A percentile compares a stretch with the other conserved stretches of the same genome.
phyloP scores from a whole-genome alignment of 2,888 invertebrate species.

The Aplocera efformata region DNA sequence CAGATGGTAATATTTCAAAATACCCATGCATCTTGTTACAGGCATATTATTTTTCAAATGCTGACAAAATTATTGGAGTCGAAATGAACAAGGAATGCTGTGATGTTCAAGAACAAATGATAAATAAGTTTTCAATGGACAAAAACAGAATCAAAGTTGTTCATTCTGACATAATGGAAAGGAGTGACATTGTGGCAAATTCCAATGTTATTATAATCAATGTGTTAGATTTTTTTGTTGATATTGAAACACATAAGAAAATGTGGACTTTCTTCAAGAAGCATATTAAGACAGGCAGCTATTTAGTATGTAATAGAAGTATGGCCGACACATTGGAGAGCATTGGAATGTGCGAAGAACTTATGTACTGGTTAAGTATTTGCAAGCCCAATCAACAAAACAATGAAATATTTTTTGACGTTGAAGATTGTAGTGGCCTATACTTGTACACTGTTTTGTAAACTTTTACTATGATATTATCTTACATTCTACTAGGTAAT shows the following conservation, averaged over 20 bases:
- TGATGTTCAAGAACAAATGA: constrained; percentile 79
- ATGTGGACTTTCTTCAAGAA: constrained; percentile 82
- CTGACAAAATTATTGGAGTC: constrained; percentile 81
- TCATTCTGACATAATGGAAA: constrained; percentile 80
- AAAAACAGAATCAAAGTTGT: constrained; percentile 75
- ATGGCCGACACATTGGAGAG: constrained; percentile 74
- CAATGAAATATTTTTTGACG: constrained; percentile 67
- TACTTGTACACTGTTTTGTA: constrained; percentile 70
- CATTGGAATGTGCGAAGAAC: constrained; percentile 69
- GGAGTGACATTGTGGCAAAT: constrained; percentile 70
- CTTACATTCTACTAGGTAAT: too few relatives aligned
- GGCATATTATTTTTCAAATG: constrained; percentile 82
- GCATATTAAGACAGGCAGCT: constrained; percentile 75
- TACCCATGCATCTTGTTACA: constrained; percentile 46
- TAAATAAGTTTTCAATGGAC: constrained; percentile 75
- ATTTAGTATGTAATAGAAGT: constrained; percentile 81
- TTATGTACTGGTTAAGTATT: constrained; percentile 70
- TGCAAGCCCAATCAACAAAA: constrained; percentile 63
- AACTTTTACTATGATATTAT: too few relatives aligned
- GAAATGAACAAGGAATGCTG: constrained; percentile 85
- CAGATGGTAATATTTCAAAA: too few relatives aligned
- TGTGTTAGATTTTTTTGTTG: constrained; percentile 85
- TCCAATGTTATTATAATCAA: constrained; percentile 85
- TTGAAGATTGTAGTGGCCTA: constrained; percentile 61
- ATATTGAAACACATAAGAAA: constrained; percentile 77